Base-by-base conservation (phyloP, 2,888 invertebrate genomes). In the Leptarthrus brevirostris region DNA sequence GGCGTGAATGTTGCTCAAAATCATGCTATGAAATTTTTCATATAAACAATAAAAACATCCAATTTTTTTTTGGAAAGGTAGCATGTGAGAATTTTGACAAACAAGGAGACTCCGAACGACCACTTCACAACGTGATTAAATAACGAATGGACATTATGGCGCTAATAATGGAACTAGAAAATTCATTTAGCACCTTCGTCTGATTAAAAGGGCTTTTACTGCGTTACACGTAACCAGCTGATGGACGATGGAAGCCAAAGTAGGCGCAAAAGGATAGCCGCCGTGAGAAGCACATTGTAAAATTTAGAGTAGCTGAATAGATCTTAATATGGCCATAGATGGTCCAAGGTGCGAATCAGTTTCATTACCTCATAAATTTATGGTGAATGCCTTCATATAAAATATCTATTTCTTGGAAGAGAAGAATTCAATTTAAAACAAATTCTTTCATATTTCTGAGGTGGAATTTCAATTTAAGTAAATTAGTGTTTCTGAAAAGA, bases 391-490 rank as follows among this genome's bases (percentile, higher is more conserved):
- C 30, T 8, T 8, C 30, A 6, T 6, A 30, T 6, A 30, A 8
- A n/a, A n/a, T n/a, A n/a, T n/a, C 5, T 6, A 53, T 64, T 73
- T 73, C 73, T 73, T 66, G 53, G 73, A 73, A 73, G 44, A 18
- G 20, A 52, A 52, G 30, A 30, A 1, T 30, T 4, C 8, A 8
- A 30, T 30, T 0, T n/a, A n/a, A n/a, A n/a, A n/a, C n/a, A n/a
- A n/a, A n/a, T n/a, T n/a, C n/a, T n/a, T n/a, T n/a, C n/a, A n/a
- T n/a, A n/a, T n/a, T n/a, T n/a, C n/a, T n/a, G n/a, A n/a, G n/a
- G n/a, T n/a, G n/a, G n/a, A n/a, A n/a, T n/a, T n/a, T n/a, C n/a
- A n/a, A n/a, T n/a, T n/a, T n/a, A n/a, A n/a, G n/a, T n/a, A n/a
- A n/a, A n/a, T n/a, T n/a, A n/a, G n/a, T n/a, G n/a, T n/a, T n/a